Percentiles rank a stretch among this genome's conserved stretches.
Conservation (phyloP, 2,113 vertebrate genomes). For the Anser brachyrhynchus region DNA sequence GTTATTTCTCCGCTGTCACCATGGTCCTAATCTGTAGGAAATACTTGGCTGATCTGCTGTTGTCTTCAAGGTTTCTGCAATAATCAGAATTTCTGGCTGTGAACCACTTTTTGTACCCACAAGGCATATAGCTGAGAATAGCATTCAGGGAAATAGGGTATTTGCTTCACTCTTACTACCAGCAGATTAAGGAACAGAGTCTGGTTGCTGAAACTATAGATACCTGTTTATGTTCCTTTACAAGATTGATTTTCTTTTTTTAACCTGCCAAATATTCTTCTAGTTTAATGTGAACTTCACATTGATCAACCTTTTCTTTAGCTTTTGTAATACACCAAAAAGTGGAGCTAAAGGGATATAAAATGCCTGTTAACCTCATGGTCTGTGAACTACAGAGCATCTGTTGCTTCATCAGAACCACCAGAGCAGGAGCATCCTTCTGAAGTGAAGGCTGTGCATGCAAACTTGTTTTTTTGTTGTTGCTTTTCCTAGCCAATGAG, state of each 20-base stretch:
- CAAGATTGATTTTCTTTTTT: not conserved
- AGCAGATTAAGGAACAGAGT: not conserved
- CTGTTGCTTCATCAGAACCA: not conserved
- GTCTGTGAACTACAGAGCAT: not conserved
- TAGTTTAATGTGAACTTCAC: not conserved
- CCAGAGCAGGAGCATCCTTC: not conserved
- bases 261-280: not conserved
- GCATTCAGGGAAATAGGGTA: not conserved
- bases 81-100: not conserved
- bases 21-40: not conserved
- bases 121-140: not conserved
- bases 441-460: not conserved
- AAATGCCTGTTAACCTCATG: not conserved
- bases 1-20: not conserved
- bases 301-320: not conserved
- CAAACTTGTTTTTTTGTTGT: not conserved
- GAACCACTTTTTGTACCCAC: not conserved
- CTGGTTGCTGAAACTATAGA: not conserved
- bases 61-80: not conserved
- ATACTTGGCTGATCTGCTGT: not conserved
- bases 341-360: not conserved
- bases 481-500: not conserved
- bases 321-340: not conserved
- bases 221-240: not conserved
- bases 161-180: not conserved